A percentile compares a stretch with the other conserved stretches of the same genome.
These are phyloP conservation scores for Phanerotoma sp. DNA, from an alignment of 2,888 invertebrate genomes.

Conservation along the genomic window DNA sequence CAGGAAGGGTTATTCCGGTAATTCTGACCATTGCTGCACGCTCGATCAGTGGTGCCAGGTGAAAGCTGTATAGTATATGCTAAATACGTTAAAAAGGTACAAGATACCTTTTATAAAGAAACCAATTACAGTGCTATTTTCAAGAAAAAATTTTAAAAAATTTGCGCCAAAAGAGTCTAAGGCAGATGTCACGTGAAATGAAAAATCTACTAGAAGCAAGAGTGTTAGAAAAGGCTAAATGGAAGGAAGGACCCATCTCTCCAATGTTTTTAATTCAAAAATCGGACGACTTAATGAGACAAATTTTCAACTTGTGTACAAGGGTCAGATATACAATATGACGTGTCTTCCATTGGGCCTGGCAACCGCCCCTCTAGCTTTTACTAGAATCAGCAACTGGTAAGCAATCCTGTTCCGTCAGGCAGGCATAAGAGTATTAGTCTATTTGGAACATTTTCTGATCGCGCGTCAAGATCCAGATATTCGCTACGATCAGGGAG, in stretches of 20 bases:
- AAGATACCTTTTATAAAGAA: background rate
- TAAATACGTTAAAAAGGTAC: background rate
- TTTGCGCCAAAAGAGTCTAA: background rate
- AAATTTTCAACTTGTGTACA: constrained; percentile 32
- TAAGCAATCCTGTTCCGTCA: constrained; percentile 31
- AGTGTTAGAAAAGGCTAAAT: too few relatives aligned
- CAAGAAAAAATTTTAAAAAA: background rate
- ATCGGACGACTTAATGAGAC: constrained; percentile 4
- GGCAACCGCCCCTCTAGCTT: constrained; percentile 35
- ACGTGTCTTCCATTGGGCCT: constrained; percentile 39
- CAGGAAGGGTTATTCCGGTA: too few relatives aligned
- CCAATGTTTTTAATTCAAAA: constrained; percentile 20
- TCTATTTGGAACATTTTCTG: constrained; percentile 32
- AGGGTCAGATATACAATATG: constrained; percentile 33
- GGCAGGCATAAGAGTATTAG: constrained; percentile 26
- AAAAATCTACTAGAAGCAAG: too few relatives aligned
- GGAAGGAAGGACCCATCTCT: background rate
- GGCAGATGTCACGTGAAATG: constrained; percentile 7
- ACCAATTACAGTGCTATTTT: background rate
- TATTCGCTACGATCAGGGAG: constrained; percentile 9
- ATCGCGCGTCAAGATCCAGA: constrained; percentile 29
- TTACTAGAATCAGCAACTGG: constrained; percentile 37
- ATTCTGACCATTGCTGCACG: too few relatives aligned
- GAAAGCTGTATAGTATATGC: background rate
- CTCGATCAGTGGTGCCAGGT: background rate